Evolutionary conservation across 2,797 vertebrate genomes (phyloP).

Genomic region (Phrynocephalus forsythii): DNA sequence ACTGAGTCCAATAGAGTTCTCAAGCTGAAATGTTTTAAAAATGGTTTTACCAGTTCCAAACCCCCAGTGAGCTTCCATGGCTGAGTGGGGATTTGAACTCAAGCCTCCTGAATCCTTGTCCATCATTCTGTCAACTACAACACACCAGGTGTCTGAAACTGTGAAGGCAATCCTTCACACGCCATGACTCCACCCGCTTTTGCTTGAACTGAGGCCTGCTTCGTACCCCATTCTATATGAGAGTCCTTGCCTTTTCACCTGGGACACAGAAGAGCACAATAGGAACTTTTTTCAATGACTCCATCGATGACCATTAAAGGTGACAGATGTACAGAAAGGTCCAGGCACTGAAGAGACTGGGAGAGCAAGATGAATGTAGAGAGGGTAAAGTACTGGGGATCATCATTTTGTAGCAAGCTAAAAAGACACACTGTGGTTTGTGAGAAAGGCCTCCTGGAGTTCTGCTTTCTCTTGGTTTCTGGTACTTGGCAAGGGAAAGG

Average conservation of each 20-base stretch:
- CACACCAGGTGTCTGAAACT: no score
- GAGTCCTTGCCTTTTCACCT: background rate
- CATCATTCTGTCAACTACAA: no score
- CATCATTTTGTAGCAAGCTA: no score
- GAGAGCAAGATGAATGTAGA: no score
- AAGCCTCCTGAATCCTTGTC: no score
- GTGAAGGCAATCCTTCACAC: background rate
- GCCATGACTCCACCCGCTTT: background rate
- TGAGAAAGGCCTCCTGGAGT: background rate
- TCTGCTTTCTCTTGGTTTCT: background rate
- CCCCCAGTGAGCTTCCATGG: no score
- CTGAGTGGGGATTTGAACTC: no score
- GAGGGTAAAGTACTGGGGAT: no score
- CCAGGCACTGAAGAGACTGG: background rate
- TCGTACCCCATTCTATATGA: background rate
- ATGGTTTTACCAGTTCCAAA: no score
- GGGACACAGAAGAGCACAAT: background rate
- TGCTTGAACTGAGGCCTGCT: background rate
- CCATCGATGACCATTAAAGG: background rate
- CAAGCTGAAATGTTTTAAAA: no score
- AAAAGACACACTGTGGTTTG: no score
- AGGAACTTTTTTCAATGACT: background rate
- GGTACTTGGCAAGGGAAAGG: background rate
- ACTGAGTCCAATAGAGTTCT: no score
- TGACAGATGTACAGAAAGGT: background rate